Conservation (phyloP, 2,888 invertebrate genomes). For the Agrotis clavis region DNA sequence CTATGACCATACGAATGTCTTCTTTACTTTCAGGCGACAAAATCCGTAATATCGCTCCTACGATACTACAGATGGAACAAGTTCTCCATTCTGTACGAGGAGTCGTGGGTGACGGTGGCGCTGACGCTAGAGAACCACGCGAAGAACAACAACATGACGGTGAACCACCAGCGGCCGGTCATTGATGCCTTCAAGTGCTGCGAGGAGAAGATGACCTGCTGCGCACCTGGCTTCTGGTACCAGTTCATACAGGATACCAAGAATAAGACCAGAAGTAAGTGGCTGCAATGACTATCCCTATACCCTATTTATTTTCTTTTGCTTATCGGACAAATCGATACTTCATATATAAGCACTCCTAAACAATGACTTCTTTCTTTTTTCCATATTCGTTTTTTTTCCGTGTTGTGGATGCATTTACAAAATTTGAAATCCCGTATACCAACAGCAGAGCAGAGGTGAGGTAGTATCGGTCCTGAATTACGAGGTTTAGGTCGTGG, state of each 20-base stretch:
- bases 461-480: no score
- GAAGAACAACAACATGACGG: slow-evolving; percentile 94
- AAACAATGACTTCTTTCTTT: no score
- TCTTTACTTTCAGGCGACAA: slow-evolving; percentile 94
- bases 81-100: slow-evolving; percentile 97
- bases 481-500: no score
- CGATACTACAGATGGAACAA: slow-evolving; percentile 98
- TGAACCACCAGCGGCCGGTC: slow-evolving; percentile 94
- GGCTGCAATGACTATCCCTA: background rate
- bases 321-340: background rate
- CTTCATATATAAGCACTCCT: background rate
- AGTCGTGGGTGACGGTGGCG: slow-evolving; percentile 95
- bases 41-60: slow-evolving; percentile 97
- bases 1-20: background rate
- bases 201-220: slow-evolving; percentile 94
- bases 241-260: slow-evolving; percentile 96
- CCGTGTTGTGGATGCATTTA: no score
- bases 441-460: no score
- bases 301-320: no score
- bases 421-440: no score
- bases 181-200: slow-evolving; percentile 95
- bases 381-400: no score
- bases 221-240: slow-evolving; percentile 95
- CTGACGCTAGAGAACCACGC: slow-evolving; percentile 95
- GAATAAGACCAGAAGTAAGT: slow-evolving; percentile 95